Conservation (phyloP, 2,113 vertebrate genomes). For the Microcebus murinus region DNA sequence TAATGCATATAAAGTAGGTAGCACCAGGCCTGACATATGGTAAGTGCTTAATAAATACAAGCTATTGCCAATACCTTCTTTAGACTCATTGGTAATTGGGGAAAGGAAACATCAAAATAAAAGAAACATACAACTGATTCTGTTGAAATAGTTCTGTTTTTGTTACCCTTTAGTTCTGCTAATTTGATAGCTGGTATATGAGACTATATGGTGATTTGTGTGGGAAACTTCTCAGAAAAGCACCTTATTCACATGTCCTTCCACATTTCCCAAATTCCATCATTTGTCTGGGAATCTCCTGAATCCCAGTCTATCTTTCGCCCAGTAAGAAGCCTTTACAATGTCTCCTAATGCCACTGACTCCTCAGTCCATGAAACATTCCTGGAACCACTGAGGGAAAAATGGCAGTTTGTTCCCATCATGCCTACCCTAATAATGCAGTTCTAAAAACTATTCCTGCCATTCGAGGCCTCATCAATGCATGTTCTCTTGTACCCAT, state of each 20-base stretch:
- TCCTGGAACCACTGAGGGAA: not conserved
- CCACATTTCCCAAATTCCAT: not conserved
- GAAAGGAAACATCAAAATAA: conserved; percentile 24
- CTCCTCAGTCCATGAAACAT: not conserved
- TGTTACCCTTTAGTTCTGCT: not conserved
- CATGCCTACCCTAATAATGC: not conserved
- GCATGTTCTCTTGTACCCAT: not conserved
- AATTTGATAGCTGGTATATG: not conserved
- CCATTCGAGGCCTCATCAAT: not conserved
- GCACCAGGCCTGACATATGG: not conserved
- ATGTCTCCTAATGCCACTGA: not conserved
- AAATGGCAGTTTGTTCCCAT: not conserved
- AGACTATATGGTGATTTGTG: not conserved
- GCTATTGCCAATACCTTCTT: not conserved
- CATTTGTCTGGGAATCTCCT: not conserved
- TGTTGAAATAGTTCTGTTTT: not conserved
- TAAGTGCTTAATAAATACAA: not conserved
- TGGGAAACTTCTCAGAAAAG: not conserved
- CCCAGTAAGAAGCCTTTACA: not conserved
- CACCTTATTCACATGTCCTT: not conserved
- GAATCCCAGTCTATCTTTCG: not conserved
- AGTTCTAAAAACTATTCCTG: not conserved
- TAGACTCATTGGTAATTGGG: not conserved
- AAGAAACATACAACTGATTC: not conserved
- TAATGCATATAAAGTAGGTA: not conserved